phyloP scores from a whole-genome alignment of 2,797 vertebrate species.

The Octomys mimax region DNA sequence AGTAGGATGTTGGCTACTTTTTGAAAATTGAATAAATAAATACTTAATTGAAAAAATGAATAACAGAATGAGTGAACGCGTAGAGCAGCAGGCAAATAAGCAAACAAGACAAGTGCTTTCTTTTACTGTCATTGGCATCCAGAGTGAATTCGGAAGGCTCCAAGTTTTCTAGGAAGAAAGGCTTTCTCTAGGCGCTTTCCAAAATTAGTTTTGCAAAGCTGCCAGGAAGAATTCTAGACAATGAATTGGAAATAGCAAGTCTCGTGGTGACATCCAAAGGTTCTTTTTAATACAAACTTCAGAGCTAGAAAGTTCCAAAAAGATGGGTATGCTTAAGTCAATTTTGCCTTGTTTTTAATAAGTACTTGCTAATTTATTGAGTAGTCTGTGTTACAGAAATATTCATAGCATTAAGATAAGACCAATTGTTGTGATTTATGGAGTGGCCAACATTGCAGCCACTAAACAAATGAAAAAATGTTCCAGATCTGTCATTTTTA shows the following conservation, averaged over 20 bases:
- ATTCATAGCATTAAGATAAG: conserved; percentile 74
- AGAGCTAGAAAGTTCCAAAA: conserved; percentile 56
- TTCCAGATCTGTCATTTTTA: conserved; percentile 81
- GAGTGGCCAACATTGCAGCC: conserved; percentile 69
- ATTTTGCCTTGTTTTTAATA: conserved; percentile 52
- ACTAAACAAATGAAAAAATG: conserved; percentile 70
- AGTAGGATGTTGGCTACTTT: background rate
- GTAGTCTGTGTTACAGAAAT: conserved; percentile 79
- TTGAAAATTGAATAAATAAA: conserved; percentile 37
- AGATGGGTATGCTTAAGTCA: conserved; percentile 77
- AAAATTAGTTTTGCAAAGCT: conserved; percentile 90
- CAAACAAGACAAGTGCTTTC: conserved; percentile 47
- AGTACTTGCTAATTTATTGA: conserved; percentile 79
- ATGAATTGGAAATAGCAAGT: conserved; percentile 87
- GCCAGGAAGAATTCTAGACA: conserved; percentile 87
- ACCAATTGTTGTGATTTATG: conserved; percentile 76
- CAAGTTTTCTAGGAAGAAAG: conserved; percentile 87
- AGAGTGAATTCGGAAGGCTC: conserved; percentile 78
- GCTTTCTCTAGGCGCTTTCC: conserved; percentile 86
- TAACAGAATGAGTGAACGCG: conserved; percentile 31
- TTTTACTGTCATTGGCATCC: conserved; percentile 75
- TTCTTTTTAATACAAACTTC: conserved; percentile 65
- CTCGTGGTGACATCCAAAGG: conserved; percentile 85
- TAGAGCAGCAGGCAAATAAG: conserved; percentile 6
- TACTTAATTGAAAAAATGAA: conserved; percentile 19